Evolutionary conservation across 1,140 invertebrate genomes (phyloP).

Genomic region (Hycleus cichorii): DNA sequence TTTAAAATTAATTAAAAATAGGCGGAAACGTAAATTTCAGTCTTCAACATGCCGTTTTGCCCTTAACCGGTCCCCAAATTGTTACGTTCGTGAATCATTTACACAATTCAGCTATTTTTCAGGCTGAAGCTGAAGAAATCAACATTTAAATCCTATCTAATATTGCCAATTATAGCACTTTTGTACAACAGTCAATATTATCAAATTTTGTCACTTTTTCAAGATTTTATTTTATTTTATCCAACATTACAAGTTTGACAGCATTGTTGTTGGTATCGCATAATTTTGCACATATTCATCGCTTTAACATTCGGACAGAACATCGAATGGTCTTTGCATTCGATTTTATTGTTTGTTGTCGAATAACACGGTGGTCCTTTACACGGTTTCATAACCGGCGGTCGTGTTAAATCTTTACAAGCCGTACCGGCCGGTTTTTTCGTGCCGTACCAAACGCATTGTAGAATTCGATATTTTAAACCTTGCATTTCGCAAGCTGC

Average conservation of each 20-base stretch:
- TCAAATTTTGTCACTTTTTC: too few relatives aligned
- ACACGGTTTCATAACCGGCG: slow-evolving; percentile 69
- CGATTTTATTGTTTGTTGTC: slow-evolving; percentile 24
- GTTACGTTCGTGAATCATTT: too few relatives aligned
- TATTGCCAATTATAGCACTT: too few relatives aligned
- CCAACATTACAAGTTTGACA: slow-evolving; percentile 62
- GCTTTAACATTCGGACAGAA: slow-evolving; percentile 72
- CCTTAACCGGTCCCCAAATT: too few relatives aligned
- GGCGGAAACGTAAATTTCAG: too few relatives aligned
- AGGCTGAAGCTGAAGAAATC: too few relatives aligned
- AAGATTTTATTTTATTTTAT: too few relatives aligned
- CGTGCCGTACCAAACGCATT: slow-evolving; percentile 82
- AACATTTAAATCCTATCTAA: too few relatives aligned
- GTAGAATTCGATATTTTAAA: slow-evolving; percentile 72
- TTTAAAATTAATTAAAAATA: too few relatives aligned
- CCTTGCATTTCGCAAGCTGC: slow-evolving; percentile 65
- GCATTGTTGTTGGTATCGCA: slow-evolving; percentile 74
- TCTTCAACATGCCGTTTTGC: too few relatives aligned
- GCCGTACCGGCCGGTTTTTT: slow-evolving; percentile 74
- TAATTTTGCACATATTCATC: slow-evolving; percentile 75
- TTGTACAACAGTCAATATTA: too few relatives aligned
- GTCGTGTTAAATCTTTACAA: slow-evolving; percentile 64
- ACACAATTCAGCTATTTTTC: too few relatives aligned
- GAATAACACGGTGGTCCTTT: slow-evolving; percentile 56
- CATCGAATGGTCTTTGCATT: slow-evolving; percentile 70